A percentile compares a stretch with the other conserved stretches of the same genome.
phyloP scores from a whole-genome alignment of 2,888 invertebrate genomes.

The Scaptomyza caliginosa region DNA sequence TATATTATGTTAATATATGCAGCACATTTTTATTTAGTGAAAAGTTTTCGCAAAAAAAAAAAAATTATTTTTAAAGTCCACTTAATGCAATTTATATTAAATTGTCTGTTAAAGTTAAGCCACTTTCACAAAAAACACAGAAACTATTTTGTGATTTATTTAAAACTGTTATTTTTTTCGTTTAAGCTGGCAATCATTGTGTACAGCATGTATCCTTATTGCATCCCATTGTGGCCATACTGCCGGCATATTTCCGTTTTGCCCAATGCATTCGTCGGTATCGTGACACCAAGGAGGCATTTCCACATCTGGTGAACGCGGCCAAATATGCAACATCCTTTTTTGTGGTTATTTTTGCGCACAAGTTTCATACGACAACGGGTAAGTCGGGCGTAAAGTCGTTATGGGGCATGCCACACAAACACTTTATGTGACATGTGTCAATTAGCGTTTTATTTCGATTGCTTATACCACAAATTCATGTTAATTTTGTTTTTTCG shows the following conservation, averaged over 20 bases:
- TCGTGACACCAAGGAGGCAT: slow-evolving; percentile 90
- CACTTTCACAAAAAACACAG: not conserved
- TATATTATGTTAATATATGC: slow-evolving; percentile 12
- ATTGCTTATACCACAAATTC: slow-evolving; percentile 41
- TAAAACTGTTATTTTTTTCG: not conserved
- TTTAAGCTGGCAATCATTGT: slow-evolving; percentile 85
- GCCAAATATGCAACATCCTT: slow-evolving; percentile 96
- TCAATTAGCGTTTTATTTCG: slow-evolving; percentile 58
- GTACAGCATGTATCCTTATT: slow-evolving; percentile 85
- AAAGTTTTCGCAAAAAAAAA: not conserved
- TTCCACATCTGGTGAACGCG: slow-evolving; percentile 93
- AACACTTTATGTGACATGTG: slow-evolving; percentile 3
- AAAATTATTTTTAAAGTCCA: not conserved
- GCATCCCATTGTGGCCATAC: slow-evolving; percentile 89
- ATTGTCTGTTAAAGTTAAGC: not conserved
- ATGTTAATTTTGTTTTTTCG: slow-evolving; percentile 46
- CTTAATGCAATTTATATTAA: too few species aligned
- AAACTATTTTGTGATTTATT: not conserved
- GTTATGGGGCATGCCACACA: not conserved
- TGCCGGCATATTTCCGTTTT: slow-evolving; percentile 94
- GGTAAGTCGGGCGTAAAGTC: slow-evolving; percentile 64
- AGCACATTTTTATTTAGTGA: not conserved
- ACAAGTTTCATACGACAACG: slow-evolving; percentile 81
- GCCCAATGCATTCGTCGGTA: slow-evolving; percentile 93
- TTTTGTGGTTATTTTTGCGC: slow-evolving; percentile 91